A percentile compares a stretch with the other conserved stretches of the same genome.
Conservation (phyloP, 64 coral and sea anemone species). For the Orbicella faveolata region DNA sequence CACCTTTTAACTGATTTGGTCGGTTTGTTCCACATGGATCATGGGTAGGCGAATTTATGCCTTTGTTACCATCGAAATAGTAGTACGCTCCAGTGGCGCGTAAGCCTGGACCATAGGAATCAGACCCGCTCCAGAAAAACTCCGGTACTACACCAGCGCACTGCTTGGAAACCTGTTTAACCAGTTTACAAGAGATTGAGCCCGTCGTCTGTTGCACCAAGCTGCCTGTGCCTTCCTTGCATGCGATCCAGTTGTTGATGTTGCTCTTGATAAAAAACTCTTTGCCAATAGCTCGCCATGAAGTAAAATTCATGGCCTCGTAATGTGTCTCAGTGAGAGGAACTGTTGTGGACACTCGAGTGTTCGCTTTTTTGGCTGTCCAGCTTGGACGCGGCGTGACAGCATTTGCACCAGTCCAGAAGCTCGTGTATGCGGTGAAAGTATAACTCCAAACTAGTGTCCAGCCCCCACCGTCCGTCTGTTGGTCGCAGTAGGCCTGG, state of each 20-base stretch:
- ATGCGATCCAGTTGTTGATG: constrained; percentile 34
- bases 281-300: constrained; percentile 25
- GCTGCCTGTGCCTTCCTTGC: constrained; percentile 19
- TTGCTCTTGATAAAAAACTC: constrained; percentile 41
- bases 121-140: no score
- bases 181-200: constrained; percentile 13
- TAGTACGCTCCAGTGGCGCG: neutral
- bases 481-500: constrained; percentile 29
- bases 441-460: constrained; percentile 35
- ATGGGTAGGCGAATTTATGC: neutral
- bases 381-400: constrained; percentile 40
- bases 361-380: neutral
- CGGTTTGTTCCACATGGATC: constrained; percentile 23
- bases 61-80: neutral
- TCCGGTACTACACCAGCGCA: neutral
- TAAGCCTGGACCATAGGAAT: no score
- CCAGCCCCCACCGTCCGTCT: constrained; percentile 23
- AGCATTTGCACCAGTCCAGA: neutral
- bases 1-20: constrained; percentile 23
- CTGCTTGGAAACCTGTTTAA: neutral
- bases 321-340: constrained; percentile 46
- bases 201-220: constrained; percentile 9
- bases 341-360: constrained; percentile 30
- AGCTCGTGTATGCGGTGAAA: neutral
- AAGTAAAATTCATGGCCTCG: constrained; percentile 12